Evolutionary conservation across 2,888 invertebrate genomes (phyloP).

Genomic region (Nephrotoma guestfalica): DNA sequence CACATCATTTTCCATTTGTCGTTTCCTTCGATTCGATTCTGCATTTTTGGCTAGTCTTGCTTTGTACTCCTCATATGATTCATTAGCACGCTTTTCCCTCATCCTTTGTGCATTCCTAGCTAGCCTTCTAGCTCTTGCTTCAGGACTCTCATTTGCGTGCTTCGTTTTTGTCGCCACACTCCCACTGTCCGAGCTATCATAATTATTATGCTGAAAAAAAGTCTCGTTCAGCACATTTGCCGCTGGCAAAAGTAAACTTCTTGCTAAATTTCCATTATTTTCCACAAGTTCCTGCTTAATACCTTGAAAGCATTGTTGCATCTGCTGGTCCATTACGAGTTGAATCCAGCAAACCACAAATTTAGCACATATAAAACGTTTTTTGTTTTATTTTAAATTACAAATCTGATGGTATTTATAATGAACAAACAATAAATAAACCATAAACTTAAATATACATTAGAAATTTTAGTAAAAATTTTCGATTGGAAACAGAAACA

Average conservation of each 20-base stretch:
- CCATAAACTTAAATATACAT: not conserved
- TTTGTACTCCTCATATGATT: conserved; percentile 31
- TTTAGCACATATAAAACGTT: not conserved
- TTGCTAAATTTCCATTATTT: not conserved
- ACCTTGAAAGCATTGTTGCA: not conserved
- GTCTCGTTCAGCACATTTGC: not conserved
- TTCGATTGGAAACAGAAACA: not conserved
- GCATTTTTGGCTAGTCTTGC: conserved; percentile 29
- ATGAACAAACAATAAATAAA: not conserved
- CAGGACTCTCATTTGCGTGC: conserved; percentile 27
- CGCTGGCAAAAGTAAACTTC: conserved; percentile 1
- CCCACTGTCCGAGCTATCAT: not conserved
- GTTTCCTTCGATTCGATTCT: conserved; percentile 29
- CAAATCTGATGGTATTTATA: not conserved
- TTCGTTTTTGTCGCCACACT: not conserved
- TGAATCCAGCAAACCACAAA: not conserved
- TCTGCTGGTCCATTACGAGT: not conserved
- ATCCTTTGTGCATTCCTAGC: conserved; percentile 33
- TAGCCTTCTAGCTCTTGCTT: conserved; percentile 29
- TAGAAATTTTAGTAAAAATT: not conserved
- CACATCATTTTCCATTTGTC: conserved; percentile 31
- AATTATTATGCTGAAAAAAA: conserved; percentile 2
- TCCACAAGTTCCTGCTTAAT: conserved; percentile 1
- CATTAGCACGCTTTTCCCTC: conserved; percentile 30
- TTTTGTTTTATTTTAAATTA: not conserved